Evolutionary conservation across 2,113 vertebrate species (phyloP).

Genomic region (Nothoprocta pentlandii): DNA sequence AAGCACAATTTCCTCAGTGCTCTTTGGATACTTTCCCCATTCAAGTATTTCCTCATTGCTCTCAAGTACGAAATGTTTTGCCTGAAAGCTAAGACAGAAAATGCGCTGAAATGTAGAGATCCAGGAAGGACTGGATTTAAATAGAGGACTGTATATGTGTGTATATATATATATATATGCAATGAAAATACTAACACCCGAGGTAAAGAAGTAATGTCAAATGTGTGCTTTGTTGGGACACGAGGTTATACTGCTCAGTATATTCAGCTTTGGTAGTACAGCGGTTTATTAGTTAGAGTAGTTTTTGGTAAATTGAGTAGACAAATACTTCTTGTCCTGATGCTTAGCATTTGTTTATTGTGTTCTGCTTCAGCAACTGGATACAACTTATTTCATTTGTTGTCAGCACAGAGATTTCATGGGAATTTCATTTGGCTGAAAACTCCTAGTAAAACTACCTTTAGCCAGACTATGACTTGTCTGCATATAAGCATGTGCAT

Average conservation of each 20-base stretch:
- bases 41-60: neutral
- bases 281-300: neutral
- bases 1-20: neutral
- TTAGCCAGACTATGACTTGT: neutral
- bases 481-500: accelerated
- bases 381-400: neutral
- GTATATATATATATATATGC: too few species aligned
- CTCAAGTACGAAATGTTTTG: neutral
- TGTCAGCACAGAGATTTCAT: neutral
- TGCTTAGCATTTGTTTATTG: neutral
- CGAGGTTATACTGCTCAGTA: neutral
- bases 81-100: neutral
- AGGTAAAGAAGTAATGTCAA: neutral
- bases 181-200: neutral
- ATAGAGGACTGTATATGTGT: neutral
- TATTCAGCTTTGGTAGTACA: neutral
- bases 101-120: neutral
- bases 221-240: neutral
- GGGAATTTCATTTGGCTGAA: neutral
- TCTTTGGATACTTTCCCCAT: neutral
- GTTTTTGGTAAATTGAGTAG: neutral
- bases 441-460: neutral
- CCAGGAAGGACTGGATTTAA: neutral
- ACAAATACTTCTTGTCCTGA: neutral
- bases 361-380: neutral